A percentile compares a stretch with the other conserved stretches of the same genome.
These are phyloP conservation scores for Danaus melanippus DNA, from an alignment of 1,140 invertebrate species.

Conservation along the genomic window DNA sequence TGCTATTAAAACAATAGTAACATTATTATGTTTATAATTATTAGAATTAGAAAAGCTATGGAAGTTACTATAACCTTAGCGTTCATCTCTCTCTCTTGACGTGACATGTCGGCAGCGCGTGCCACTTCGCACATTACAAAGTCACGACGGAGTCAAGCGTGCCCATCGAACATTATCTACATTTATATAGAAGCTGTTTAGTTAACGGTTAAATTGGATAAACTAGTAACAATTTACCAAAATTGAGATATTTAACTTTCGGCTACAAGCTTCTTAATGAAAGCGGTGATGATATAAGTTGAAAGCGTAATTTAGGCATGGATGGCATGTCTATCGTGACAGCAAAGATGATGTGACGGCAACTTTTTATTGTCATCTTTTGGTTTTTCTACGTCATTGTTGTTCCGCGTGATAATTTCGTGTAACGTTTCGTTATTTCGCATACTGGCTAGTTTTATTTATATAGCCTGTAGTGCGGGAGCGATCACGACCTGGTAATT, in stretches of 20 bases:
- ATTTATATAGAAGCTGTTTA: constrained; percentile 23
- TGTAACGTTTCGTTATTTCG: constrained; percentile 60
- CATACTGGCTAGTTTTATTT: constrained; percentile 56
- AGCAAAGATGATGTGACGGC: too few relatives aligned
- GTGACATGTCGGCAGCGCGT: constrained; percentile 42
- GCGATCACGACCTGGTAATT: constrained; percentile 65
- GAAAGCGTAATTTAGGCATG: constrained; percentile 1
- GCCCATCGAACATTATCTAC: constrained; percentile 15
- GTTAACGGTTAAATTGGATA: constrained; percentile 24
- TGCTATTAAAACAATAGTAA: too few relatives aligned
- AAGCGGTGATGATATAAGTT: too few relatives aligned
- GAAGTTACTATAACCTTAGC: too few relatives aligned
- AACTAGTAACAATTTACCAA: constrained; percentile 7
- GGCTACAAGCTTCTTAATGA: too few relatives aligned
- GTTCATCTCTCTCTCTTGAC: constrained; percentile 24
- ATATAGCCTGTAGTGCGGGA: constrained; percentile 58
- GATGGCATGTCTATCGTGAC: too few relatives aligned
- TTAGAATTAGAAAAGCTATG: too few relatives aligned
- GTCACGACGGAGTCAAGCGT: constrained; percentile 36
- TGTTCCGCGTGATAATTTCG: constrained; percentile 34
- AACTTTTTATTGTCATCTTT: too few relatives aligned
- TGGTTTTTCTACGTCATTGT: too few relatives aligned
- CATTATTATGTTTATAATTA: too few relatives aligned
- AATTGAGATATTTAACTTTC: too few relatives aligned
- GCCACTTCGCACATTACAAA: constrained; percentile 36